Conservation (phyloP, 2,888 invertebrate genomes). For the Nasonovia ribisnigri region DNA sequence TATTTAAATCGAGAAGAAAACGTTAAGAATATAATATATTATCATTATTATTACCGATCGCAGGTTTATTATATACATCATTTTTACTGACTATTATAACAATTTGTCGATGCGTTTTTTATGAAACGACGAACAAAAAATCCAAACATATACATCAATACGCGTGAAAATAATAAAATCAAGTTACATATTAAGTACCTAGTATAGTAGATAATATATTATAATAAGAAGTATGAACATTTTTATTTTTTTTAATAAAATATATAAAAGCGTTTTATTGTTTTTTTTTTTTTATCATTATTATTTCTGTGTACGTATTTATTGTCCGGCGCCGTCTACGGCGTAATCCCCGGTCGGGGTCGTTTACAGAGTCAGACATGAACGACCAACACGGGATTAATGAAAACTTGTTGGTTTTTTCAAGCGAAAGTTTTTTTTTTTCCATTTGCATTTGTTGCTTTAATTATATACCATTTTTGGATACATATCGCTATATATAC, state of each 20-base stretch:
- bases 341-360: conserved; percentile 48
- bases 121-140: neutral
- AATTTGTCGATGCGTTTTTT: neutral
- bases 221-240: neutral
- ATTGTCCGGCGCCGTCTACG: conserved; percentile 37
- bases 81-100: neutral
- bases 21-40: neutral
- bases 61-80: neutral
- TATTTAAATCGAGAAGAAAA: neutral
- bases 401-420: conserved; percentile 64
- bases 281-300: conserved; percentile 6
- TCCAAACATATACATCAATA: neutral
- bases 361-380: conserved; percentile 56
- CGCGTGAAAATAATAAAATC: neutral
- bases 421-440: conserved; percentile 49
- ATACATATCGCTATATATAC: neutral
- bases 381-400: conserved; percentile 62
- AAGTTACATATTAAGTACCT: neutral
- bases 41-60: neutral
- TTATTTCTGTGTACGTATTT: conserved; percentile 9
- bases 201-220: neutral
- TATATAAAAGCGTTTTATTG: neutral
- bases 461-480: conserved; percentile 49
- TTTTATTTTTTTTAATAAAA: neutral
- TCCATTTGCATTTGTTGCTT: conserved; percentile 49